Evolutionary conservation across 2,888 invertebrate species (phyloP).

Genomic region (Ophion costatus): DNA sequence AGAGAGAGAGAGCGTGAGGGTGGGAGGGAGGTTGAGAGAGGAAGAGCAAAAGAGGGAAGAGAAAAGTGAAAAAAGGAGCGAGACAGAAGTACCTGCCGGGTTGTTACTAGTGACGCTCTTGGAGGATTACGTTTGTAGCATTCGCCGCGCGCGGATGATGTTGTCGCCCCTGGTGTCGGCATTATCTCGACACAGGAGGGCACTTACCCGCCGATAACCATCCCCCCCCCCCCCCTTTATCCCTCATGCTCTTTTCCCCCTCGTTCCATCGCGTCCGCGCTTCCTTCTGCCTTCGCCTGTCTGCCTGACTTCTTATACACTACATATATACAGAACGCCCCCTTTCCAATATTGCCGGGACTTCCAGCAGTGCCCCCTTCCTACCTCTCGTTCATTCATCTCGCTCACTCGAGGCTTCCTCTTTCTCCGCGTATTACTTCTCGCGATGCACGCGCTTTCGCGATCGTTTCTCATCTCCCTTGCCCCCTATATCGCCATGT

Average conservation of each 20-base stretch:
- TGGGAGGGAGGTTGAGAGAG: conserved; percentile 18
- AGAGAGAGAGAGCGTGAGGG: conserved; percentile 8
- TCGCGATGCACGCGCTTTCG: conserved; percentile 15
- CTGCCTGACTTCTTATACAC: conserved; percentile 34
- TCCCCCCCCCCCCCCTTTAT: conserved; percentile 65
- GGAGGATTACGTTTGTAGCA: conserved; percentile 80
- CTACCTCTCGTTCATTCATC: conserved; percentile 55
- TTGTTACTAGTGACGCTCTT: conserved; percentile 77
- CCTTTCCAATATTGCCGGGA: conserved; percentile 3
- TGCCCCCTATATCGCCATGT: neutral
- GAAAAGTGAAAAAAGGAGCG: conserved; percentile 53
- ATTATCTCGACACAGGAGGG: conserved; percentile 82
- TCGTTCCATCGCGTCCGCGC: conserved; percentile 43
- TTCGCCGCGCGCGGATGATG: conserved; percentile 80
- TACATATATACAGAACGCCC: conserved; percentile 9
- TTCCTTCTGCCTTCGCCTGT: conserved; percentile 52
- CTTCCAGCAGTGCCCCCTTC: conserved; percentile 15
- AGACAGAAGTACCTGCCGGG: conserved; percentile 73
- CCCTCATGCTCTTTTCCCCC: conserved; percentile 59
- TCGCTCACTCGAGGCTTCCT: conserved; percentile 21
- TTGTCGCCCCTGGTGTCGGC: conserved; percentile 82
- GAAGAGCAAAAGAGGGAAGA: conserved; percentile 25
- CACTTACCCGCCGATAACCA: conserved; percentile 82
- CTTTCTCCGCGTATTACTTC: conserved; percentile 6
- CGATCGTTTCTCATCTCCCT: conserved; percentile 40